Evolutionary conservation across 2,888 invertebrate species (phyloP), one percentile per base, ranked within the genome.

Genomic region (Rutpela maculata): DNA sequence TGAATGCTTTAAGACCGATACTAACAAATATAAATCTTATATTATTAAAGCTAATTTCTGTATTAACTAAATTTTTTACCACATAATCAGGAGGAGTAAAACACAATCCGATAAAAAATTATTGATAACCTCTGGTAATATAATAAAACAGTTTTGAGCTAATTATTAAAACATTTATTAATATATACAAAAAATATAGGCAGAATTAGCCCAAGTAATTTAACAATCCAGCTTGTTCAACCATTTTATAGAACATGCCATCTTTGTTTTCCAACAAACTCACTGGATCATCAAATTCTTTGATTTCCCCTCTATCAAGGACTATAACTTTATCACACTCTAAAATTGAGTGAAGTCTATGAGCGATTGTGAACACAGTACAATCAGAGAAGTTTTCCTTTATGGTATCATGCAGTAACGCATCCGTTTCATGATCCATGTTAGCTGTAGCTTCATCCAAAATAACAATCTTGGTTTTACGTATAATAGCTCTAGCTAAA

Each of bases 211-310:
- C n/a, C 68, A 74, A 68, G 18, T 77, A 75, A 17, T 80, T 78
- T 55, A 79, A 68, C 63, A 93, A 93, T 12, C 95, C 95, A 0
- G 94, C 94, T 85, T 95, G 93, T 60, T 94, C 92, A 1, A 95
- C 94, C 84, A 96, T 89, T 15, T 92, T 89, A 80, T 93, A 93
- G 85, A 96, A 93, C 74, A 92, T 91, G 0, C 94, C 93, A 1
- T 90, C 90, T 81, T 91, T 89, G 83, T 92, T 91, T 19, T 92
- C 91, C 69, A 95, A 86, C 68, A 95, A 87, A 83, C 31, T 78
- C 7, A 55, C 57, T 0, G 87, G 87, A 19, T 77, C 68, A 73
- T 85, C 87, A 80, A 84, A 87, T 68, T 87, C 87, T n/a, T 81
- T 81, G 10, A 88, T 81, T 59, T 81, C 74, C 9, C 93, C 93